phyloP scores from a whole-genome alignment of 2,888 invertebrate species.

The Andrena camellia region DNA sequence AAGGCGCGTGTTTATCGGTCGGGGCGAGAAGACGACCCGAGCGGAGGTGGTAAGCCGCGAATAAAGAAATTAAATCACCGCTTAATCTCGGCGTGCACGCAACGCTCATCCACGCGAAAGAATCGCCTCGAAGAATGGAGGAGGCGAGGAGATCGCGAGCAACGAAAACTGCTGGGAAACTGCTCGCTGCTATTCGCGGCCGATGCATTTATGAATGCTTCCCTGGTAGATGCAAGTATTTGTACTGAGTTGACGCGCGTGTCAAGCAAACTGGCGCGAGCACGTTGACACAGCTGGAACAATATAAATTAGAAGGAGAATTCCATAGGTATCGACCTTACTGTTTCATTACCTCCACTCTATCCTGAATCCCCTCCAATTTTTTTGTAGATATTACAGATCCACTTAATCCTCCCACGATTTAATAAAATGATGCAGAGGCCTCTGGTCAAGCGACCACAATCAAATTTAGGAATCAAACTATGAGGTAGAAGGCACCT shows the following conservation, averaged over 20 bases:
- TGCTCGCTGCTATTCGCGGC: constrained; percentile 14
- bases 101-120: constrained; percentile 48
- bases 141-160: constrained; percentile 11
- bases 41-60: constrained; percentile 26
- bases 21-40: constrained; percentile 2
- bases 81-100: constrained; percentile 49
- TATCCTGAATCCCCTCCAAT: no score
- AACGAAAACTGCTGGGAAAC: constrained; percentile 20
- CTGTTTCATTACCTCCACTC: no score
- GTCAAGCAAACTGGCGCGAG: constrained; percentile 29
- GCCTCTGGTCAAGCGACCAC: not conserved
- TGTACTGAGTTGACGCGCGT: constrained; percentile 15
- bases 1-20: constrained; percentile 19
- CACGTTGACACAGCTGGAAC: constrained; percentile 12
- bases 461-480: not conserved
- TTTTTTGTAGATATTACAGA: no score
- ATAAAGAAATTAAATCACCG: constrained; percentile 64
- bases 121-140: constrained; percentile 6
- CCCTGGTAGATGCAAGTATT: constrained; percentile 12
- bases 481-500: not conserved
- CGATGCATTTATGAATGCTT: constrained; percentile 38
- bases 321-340: no score
- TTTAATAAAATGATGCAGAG: not conserved
- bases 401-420: no score
- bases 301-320: no score